Evolutionary conservation across 2,113 vertebrate species (phyloP).

Genomic region (Hippocampus comes): DNA sequence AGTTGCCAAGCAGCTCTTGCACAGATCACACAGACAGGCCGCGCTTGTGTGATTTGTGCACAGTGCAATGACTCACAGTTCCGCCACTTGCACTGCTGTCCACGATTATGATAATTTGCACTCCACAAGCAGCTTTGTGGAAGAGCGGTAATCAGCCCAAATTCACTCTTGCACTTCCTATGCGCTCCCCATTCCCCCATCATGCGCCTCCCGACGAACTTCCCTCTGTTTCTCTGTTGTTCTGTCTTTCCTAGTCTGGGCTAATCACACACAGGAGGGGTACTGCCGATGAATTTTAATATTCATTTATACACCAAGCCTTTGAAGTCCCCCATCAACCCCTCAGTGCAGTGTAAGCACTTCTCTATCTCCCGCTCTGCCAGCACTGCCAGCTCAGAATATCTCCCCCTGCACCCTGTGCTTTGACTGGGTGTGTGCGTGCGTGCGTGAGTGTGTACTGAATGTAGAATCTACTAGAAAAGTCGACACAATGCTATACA

Average conservation of each 20-base stretch:
- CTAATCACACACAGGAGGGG: conserved; percentile 70
- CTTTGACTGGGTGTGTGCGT: conserved; percentile 34
- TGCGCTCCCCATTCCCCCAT: conserved; percentile 38
- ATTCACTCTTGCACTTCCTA: conserved; percentile 58
- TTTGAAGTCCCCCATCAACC: conserved; percentile 71
- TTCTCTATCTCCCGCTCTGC: conserved; percentile 69
- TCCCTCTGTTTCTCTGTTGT: conserved; percentile 45
- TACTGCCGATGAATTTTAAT: conserved; percentile 69
- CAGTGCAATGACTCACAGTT: conserved; percentile 64
- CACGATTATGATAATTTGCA: conserved; percentile 68
- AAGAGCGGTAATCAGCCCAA: conserved; percentile 56
- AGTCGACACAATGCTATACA: conserved; percentile 50
- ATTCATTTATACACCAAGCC: conserved; percentile 70
- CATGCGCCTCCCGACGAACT: conserved; percentile 43
- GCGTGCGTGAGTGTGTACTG: conserved; percentile 37
- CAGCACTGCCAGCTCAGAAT: conserved; percentile 67
- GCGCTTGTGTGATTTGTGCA: conserved; percentile 45
- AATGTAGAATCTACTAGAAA: conserved; percentile 55
- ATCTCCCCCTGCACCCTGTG: conserved; percentile 61
- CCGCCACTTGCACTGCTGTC: conserved; percentile 62
- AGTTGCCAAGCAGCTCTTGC: conserved; percentile 55
- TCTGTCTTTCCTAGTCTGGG: conserved; percentile 58
- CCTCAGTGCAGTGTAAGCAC: conserved; percentile 71
- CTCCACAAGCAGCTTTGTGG: conserved; percentile 60
- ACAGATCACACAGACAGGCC: conserved; percentile 51